phyloP scores from a whole-genome alignment of 2,113 vertebrate genomes.

The Sinocyclocheilus maitianheensis region DNA sequence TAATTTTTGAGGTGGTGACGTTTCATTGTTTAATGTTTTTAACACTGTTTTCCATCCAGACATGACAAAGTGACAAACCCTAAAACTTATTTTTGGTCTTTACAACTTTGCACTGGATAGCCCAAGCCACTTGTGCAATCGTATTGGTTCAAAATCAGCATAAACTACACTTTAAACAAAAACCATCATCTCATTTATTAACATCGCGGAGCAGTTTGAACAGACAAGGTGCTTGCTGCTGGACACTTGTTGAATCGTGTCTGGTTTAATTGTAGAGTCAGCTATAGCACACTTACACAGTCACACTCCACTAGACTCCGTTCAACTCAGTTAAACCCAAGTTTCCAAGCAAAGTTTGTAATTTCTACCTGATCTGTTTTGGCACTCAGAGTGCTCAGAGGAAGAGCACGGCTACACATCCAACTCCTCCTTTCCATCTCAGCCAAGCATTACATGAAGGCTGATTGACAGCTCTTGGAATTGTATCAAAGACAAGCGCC shows the following conservation, averaged over 20 bases:
- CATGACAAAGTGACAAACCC: too few relatives aligned
- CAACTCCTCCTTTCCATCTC: constrained; percentile 40
- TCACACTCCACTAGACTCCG: constrained; percentile 8
- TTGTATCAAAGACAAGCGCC: constrained; percentile 46
- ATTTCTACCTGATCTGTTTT: constrained; percentile 48
- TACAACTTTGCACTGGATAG: neutral
- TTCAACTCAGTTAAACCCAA: constrained; percentile 36
- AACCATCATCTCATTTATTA: neutral
- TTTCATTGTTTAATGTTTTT: too few relatives aligned
- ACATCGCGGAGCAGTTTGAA: neutral
- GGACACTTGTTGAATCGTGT: neutral
- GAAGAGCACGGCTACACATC: constrained; percentile 18
- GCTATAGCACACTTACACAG: neutral
- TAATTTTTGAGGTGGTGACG: too few relatives aligned
- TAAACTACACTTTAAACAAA: neutral
- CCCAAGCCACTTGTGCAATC: neutral
- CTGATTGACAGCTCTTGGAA: constrained; percentile 50
- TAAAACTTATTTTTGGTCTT: too few relatives aligned
- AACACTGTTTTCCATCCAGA: too few relatives aligned
- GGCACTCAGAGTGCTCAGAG: constrained; percentile 29
- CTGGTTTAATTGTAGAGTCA: neutral
- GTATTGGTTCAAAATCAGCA: neutral
- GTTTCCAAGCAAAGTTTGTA: constrained; percentile 40
- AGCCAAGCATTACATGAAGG: constrained; percentile 32
- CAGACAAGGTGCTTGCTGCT: neutral